These are phyloP conservation scores for Synergus umbraculus DNA, from an alignment of 2,888 invertebrate genomes.

Conservation along the genomic window DNA sequence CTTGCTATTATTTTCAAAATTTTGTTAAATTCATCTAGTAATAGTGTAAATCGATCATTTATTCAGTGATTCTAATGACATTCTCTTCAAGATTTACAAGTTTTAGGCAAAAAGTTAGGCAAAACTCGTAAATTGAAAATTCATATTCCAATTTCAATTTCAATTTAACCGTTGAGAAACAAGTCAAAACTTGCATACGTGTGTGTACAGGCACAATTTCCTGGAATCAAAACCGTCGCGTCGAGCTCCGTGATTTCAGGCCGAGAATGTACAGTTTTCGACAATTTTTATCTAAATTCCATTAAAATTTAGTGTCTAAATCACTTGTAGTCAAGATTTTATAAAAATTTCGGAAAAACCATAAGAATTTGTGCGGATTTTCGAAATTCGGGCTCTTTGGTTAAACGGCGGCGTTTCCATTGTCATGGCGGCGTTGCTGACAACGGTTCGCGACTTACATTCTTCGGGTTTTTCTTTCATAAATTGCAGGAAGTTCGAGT, in stretches of 20 bases:
- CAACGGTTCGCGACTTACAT: not conserved
- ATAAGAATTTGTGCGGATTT: not conserved
- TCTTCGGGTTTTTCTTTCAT: not conserved
- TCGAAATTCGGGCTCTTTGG: not conserved
- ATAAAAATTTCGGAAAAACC: not conserved
- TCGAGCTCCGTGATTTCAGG: not conserved
- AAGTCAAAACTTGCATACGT: not conserved
- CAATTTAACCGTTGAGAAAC: not conserved
- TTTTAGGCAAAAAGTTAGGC: not conserved
- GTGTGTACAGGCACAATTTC: not conserved
- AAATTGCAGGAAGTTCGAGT: not conserved
- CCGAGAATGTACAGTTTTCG: not conserved
- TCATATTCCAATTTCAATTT: not conserved
- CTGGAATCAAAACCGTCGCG: not conserved
- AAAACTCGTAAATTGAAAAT: slow-evolving; percentile 1
- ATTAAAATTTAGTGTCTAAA: not conserved
- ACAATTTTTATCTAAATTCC: not conserved
- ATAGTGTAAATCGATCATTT: not conserved
- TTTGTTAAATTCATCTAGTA: not conserved
- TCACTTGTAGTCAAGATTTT: not conserved
- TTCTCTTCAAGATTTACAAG: not conserved
- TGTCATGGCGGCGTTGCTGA: not conserved
- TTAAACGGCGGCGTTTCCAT: not conserved
- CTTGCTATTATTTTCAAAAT: not conserved
- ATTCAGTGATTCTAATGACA: not conserved